Base-by-base conservation (phyloP, 2,113 vertebrate species). In the Sceloporus tristichus region DNA sequence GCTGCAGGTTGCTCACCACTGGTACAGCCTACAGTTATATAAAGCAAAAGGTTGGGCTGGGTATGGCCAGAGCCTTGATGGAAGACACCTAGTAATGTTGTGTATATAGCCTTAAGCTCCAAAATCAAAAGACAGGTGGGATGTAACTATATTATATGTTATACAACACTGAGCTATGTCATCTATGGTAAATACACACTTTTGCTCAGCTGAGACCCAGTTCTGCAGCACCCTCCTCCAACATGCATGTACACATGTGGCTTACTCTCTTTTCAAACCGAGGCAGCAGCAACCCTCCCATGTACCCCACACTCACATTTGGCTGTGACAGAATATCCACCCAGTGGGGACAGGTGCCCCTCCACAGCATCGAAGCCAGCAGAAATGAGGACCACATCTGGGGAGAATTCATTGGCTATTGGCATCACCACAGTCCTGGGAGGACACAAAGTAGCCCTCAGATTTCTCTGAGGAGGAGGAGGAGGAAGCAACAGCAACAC, bases 391-490 rank as follows among this genome's bases (percentile, higher is more conserved):
- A 98, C 98, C 95, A 98, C 92, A 0, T 98, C 98, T 1, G 98
- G 98, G 82, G 95, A 97, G 94, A 98, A 98, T 94, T 98, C 97
- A 1, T 96, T 95, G 91, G 98, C 98, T 38, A 98, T 98, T 78
- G 98, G 98, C 97, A 98, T 98, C 95, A 98, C 98, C 94, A 98
- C 98, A 18, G 97, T 98, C 97, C 98, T 98, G 94, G 54, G n/a
- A 56, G 18, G 62, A 84, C 42, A 84, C 73, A 88, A 71, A 84
- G 16, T 16, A 87, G 78, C 53, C 56, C 78, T 87, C 34, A 87
- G 81, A 84, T 11, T 21, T 83, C 71, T 56, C n/a, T 27, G 53
- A 54, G 62, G 40, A 68, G 79, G 53, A 54, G 62, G 40, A 68
- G 79, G 56, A 62, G 59, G 13, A 62, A 62, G 59, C 59, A 14